phyloP scores from a whole-genome alignment of 2,113 vertebrate genomes.

The Hippopotamus amphibius region DNA sequence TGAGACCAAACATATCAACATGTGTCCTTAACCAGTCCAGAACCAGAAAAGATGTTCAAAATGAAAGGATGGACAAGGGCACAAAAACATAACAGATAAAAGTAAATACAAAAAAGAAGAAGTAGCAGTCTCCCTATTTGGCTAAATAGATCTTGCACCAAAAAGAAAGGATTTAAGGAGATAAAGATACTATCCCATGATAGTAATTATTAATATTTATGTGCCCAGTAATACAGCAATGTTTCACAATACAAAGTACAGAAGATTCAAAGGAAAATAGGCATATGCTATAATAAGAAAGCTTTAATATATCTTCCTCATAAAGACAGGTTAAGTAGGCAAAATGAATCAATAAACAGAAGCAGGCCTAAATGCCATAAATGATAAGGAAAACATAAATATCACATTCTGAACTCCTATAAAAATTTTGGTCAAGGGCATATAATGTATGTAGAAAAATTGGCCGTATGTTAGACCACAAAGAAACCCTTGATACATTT shows the following conservation, averaged over 20 bases:
- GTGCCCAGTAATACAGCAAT: background rate
- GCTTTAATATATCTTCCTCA: background rate
- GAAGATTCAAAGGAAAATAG: background rate
- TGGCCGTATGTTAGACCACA: background rate
- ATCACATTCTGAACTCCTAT: background rate
- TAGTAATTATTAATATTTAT: background rate
- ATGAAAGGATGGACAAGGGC: background rate
- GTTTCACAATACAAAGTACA: background rate
- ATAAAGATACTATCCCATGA: background rate
- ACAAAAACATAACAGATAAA: background rate
- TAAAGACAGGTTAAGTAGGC: background rate
- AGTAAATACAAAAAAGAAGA: background rate
- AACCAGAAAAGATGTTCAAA: background rate
- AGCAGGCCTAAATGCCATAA: background rate
- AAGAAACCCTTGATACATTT: background rate
- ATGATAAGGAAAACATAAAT: background rate
- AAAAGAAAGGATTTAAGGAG: background rate
- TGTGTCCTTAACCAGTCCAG: background rate
- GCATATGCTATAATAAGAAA: background rate
- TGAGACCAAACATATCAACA: background rate
- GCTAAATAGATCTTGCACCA: background rate
- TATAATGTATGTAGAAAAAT: background rate
- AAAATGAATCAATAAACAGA: background rate
- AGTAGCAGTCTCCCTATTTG: background rate
- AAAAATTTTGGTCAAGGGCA: background rate